Conservation (phyloP, 23 tunicate genomes). For the Halocynthia aurantium region DNA sequence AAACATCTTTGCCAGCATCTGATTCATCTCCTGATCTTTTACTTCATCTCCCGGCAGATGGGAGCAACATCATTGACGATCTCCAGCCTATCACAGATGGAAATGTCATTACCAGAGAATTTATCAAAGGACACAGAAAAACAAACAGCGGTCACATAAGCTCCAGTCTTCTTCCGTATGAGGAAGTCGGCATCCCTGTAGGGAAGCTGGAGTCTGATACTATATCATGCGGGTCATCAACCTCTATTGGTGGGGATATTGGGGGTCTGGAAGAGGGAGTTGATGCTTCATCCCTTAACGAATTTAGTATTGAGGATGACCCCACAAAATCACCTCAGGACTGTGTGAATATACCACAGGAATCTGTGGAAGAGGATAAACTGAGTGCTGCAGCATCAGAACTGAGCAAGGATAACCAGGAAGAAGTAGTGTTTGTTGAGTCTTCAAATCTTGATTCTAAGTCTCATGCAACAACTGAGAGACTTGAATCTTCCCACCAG, state of each 20-base stretch:
- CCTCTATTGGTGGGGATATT: neutral
- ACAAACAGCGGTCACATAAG: conserved; percentile 37
- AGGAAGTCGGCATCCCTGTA: conserved; percentile 25
- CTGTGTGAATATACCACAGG: too few species aligned
- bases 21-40: too few species aligned
- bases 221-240: neutral
- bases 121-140: conserved; percentile 29
- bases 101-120: conserved; percentile 16
- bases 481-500: neutral
- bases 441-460: too few species aligned
- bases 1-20: too few species aligned
- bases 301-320: conserved; percentile 20
- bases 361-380: too few species aligned
- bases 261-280: conserved; percentile 14
- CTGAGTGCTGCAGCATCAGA: too few species aligned
- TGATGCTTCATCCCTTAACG: conserved; percentile 20
- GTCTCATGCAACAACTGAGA: too few species aligned
- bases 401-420: too few species aligned
- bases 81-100: neutral
- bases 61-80: neutral
- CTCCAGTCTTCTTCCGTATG: conserved; percentile 53
- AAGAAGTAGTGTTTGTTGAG: too few species aligned
- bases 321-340: neutral
- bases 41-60: too few species aligned
- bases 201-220: conserved; percentile 1